Base-by-base conservation (phyloP, 2,888 invertebrate genomes). In the Crocallis elinguaria region DNA sequence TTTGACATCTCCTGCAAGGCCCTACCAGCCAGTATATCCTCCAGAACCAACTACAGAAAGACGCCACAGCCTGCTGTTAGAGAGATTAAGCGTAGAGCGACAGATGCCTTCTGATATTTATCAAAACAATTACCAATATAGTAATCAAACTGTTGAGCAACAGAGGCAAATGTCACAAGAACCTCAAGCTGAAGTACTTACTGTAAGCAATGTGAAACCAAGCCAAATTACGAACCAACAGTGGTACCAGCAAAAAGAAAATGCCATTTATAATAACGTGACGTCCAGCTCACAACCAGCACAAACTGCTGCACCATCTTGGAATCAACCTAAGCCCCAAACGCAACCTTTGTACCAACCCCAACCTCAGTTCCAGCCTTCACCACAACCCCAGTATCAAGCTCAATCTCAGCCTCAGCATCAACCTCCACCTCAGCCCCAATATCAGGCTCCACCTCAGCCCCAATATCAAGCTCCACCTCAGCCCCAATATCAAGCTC, bases 141-240 rank as follows among this genome's bases (percentile, higher is more conserved):
- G 51, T 35, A 85, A 74, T 51, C 89, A 88, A 67, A 63, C 62
- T 25, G 71, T 70, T 35, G 88, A 86, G 21, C 78, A 86, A 56
- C 82, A 84, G 60, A 71, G 72, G 14, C 86, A 84, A 62, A 83
- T 75, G 71, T 71, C 77, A 5, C 79, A 82, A 60, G 90, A 90
- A 61, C 91, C 91, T 9, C 84, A 88, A 59, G 84, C 89, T 3
- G 91, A 91, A 69, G 83, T 91, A 27, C 64, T 91, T 1, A 84
- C 76, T 14, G 84, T 86, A 1, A 88, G 87, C 53, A 91, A 91
- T 57, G 86, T 91, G 0, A 91, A 91, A 56, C 91, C 91, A 1
- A 91, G 91, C 62, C 75, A 76, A 8, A 87, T 91, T 17, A 85
- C 83, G 6, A 90, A 89, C 50, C 86, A 87, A 48, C 87, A 90